Evolutionary conservation across 2,888 invertebrate genomes (phyloP).

Genomic region (Adineta ricciae): DNA sequence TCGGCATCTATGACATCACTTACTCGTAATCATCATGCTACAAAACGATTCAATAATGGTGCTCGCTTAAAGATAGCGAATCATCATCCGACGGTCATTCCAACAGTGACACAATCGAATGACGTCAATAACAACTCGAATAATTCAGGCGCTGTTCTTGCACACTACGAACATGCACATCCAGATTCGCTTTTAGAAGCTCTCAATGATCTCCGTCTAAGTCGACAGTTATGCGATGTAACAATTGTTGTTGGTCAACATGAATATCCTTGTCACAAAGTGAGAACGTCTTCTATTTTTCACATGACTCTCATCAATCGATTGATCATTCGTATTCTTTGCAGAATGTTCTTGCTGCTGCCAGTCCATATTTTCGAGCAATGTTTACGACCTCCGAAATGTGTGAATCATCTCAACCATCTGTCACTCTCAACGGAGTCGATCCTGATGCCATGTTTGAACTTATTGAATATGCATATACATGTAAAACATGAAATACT

Average conservation of each 20-base stretch:
- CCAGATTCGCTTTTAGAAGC: neutral
- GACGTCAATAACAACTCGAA: neutral
- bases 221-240: constrained; percentile 50
- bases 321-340: too few species aligned
- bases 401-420: constrained; percentile 48
- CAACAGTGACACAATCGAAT: neutral
- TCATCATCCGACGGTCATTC: neutral
- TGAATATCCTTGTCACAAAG: constrained; percentile 49
- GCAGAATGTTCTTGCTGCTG: constrained; percentile 48
- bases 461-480: constrained; percentile 52
- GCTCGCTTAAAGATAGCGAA: neutral
- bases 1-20: neutral
- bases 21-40: neutral
- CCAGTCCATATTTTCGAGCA: constrained; percentile 46
- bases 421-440: constrained; percentile 50
- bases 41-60: neutral
- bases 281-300: neutral
- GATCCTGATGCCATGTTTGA: constrained; percentile 48
- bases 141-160: neutral
- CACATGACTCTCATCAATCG: constrained; percentile 36
- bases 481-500: constrained; percentile 37
- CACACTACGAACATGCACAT: neutral
- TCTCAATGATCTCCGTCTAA: constrained; percentile 44
- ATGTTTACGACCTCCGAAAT: constrained; percentile 44
- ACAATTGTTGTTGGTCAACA: constrained; percentile 48